Conservation (phyloP, 2,113 vertebrate genomes). For the Plotosus lineatus region DNA sequence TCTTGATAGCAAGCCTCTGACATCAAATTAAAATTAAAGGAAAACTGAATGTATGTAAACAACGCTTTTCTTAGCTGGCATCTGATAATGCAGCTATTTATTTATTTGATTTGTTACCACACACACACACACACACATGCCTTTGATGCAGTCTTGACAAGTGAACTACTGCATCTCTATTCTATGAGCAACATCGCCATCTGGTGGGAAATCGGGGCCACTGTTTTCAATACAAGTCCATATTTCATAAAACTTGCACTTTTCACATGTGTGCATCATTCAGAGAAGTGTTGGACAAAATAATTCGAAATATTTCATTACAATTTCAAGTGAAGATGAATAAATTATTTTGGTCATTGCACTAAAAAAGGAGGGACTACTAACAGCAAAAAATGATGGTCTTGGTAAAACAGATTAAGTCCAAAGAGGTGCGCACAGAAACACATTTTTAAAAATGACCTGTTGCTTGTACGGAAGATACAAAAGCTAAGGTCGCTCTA, state of each 20-base stretch:
- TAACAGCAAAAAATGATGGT: constrained; percentile 58
- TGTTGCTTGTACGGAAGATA: constrained; percentile 60
- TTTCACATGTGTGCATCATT: constrained; percentile 76
- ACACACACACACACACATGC: background rate
- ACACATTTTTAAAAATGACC: constrained; percentile 67
- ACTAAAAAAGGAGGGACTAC: constrained; percentile 70
- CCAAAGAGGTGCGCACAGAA: constrained; percentile 69
- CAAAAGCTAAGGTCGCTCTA: constrained; percentile 66
- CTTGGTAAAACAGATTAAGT: constrained; percentile 60
- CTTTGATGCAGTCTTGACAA: background rate
- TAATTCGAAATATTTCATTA: constrained; percentile 71
- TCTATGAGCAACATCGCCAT: constrained; percentile 32
- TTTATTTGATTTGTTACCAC: background rate
- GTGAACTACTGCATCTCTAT: background rate
- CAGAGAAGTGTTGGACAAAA: constrained; percentile 76
- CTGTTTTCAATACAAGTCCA: constrained; percentile 6
- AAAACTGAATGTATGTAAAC: background rate
- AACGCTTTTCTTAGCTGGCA: background rate
- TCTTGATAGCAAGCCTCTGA: background rate
- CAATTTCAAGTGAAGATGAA: no score
- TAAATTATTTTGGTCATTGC: constrained; percentile 66
- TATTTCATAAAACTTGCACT: background rate
- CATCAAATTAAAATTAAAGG: background rate
- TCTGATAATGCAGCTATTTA: background rate
- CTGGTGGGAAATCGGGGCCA: constrained; percentile 1